Evolutionary conservation across 2,888 invertebrate genomes (phyloP), one percentile per base, ranked within the genome.

Genomic region (Melipona beecheii): DNA sequence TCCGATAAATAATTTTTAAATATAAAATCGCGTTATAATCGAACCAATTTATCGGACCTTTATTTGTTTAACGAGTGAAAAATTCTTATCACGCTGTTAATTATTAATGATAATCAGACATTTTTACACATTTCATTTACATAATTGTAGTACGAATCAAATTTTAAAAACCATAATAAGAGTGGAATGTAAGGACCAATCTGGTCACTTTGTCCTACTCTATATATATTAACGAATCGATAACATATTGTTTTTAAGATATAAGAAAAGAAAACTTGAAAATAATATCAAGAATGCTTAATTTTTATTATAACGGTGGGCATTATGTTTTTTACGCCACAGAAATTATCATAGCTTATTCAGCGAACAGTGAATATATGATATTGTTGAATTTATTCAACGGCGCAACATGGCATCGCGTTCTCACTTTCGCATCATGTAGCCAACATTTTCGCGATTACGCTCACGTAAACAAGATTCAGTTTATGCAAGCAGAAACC

Each of bases 381-480:
- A 70, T 64, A 52, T 68, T 43, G 27, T 60, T 68, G 49, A 76
- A 76, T 75, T 65, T 71, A 58, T 75, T 70, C 58, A 31, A 31
- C 31, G 56, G 13, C 13, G 13, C 56, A 21, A 21, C 27, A 6
- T 68, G 24, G 24, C 27, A 9, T 69, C 56, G 54, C 31, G 69
- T 72, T 76, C 56, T 73, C 73, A 70, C 64, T 69, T 69, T 81
- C 52, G 56, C 74, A 70, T 72, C 68, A 79, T 75, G 68, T 72
- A 27, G 49, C 50, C 75, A 65, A 75, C 62, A 72, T 86, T 69
- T 49, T 36, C 21, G 65, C 64, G 70, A 74, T 58, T 74, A 60
- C 31, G n/a, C 71, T 27, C 49, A 54, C 64, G 72, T 75, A 86
- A 86, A 86, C 75, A 85, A 75, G 84, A 75, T 75, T 81, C 62